Evolutionary conservation across 1,140 invertebrate genomes (phyloP).

Genomic region (Berghia stephanieae): DNA sequence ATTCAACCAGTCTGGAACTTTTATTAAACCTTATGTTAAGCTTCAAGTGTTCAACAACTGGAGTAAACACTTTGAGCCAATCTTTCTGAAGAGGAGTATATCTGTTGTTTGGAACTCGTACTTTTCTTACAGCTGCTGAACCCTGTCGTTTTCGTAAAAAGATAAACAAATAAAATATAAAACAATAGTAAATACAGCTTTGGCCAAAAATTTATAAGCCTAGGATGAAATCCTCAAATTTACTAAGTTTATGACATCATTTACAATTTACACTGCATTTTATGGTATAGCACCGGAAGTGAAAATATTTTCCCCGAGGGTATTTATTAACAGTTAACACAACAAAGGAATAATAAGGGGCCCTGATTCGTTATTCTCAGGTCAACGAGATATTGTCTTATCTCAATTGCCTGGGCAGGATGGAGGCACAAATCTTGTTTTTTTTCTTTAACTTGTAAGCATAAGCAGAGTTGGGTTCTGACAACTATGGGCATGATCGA

Average conservation of each 20-base stretch:
- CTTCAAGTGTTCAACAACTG: slow-evolving; percentile 93
- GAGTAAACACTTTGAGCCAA: slow-evolving; percentile 97
- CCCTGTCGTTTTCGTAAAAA: slow-evolving; percentile 49
- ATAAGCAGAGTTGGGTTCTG: neutral
- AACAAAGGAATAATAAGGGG: no score
- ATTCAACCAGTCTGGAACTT: slow-evolving; percentile 89
- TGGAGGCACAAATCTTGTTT: neutral
- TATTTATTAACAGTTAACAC: no score
- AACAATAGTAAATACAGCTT: neutral
- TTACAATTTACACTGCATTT: no score
- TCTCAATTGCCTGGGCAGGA: no score
- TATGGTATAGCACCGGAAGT: no score
- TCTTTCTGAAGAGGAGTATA: slow-evolving; percentile 94
- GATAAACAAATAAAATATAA: neutral
- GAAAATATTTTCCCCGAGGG: no score
- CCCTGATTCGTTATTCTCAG: no score
- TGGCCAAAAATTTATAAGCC: neutral
- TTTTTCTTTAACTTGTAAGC: neutral
- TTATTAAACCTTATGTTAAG: slow-evolving; percentile 95
- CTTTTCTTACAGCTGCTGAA: slow-evolving; percentile 66
- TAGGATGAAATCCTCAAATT: no score
- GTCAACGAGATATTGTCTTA: no score
- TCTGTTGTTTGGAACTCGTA: slow-evolving; percentile 79
- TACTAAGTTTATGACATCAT: no score
- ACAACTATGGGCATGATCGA: neutral